phyloP scores from a whole-genome alignment of 1,140 invertebrate species.

The Ceratosolen fusciceps region DNA sequence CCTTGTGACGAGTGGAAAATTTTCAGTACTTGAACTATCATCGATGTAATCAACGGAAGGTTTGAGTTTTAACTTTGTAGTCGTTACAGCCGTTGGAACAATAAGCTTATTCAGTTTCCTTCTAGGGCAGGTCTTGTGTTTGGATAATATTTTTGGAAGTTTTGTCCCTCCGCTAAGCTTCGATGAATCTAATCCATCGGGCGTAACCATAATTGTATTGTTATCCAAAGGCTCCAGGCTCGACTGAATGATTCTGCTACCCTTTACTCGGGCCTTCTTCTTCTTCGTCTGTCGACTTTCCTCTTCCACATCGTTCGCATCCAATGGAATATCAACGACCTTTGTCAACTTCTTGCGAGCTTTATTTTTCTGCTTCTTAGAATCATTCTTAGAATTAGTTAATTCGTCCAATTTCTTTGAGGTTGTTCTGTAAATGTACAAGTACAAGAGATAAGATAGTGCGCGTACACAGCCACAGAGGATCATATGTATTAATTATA shows the following conservation, averaged over 20 bases:
- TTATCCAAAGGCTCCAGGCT: constrained; percentile 50
- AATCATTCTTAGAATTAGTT: constrained; percentile 68
- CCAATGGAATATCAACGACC: constrained; percentile 52
- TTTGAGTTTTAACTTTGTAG: constrained; percentile 58
- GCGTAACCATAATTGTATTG: constrained; percentile 47
- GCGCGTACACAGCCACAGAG: no score
- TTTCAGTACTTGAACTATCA: constrained; percentile 73
- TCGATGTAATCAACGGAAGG: constrained; percentile 57
- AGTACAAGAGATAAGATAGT: no score
- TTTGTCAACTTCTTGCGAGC: constrained; percentile 63
- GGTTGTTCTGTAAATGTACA: constrained; percentile 67
- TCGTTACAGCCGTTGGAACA: constrained; percentile 21
- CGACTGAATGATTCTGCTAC: constrained; percentile 56
- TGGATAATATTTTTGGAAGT: constrained; percentile 61
- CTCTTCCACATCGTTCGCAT: constrained; percentile 53
- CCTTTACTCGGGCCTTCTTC: constrained; percentile 69
- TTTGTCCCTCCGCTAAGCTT: constrained; percentile 67
- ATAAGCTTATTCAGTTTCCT: constrained; percentile 74
- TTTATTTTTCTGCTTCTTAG: constrained; percentile 69
- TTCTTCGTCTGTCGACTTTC: constrained; percentile 69
- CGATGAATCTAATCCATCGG: constrained; percentile 58
- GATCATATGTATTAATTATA: no score
- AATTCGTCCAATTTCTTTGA: constrained; percentile 74
- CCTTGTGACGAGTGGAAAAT: constrained; percentile 52
- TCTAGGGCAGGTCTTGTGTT: constrained; percentile 62